Base-by-base conservation (phyloP, 2,888 invertebrate genomes). In the Drosophila paucipuncta region DNA sequence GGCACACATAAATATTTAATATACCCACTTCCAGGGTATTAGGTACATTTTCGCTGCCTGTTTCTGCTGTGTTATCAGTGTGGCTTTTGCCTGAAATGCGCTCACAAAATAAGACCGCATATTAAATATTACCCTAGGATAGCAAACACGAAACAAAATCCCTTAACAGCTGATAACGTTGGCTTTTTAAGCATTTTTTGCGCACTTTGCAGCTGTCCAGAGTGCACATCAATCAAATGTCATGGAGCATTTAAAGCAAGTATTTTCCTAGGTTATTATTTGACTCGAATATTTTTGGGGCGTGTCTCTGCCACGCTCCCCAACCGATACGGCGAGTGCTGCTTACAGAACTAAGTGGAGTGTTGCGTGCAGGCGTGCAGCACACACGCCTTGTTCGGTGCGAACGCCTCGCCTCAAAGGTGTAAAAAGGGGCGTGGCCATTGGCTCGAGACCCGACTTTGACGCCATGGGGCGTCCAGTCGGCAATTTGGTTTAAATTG, bases 401-500 rank as follows among this genome's bases (percentile, higher is more conserved):
- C 78, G 73, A 78, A 57, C 67, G 68, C 60, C 61, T 75, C 59
- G 61, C 68, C 41, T 76, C 63, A 64, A 78, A 85, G 90, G 88
- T 89, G 85, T 89, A 89, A 85, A 86, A 82, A 31, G 57, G 69
- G 85, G 85, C 85, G 90, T 89, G 89, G 68, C 68, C 58, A 64
- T 50, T 78, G 68, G 80, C 78, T 78, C 80, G 75, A 82, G 62
- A 58, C 78, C 64, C 78, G 76, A 61, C 68, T 73, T 80, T 73
- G 71, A 74, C 76, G 74, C 90, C 69, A 63, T 53, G 73, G 85
- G 88, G 88, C 76, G 82, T 74, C 76, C 85, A 78, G 80, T 71
- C 70, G 62, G 90, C 90, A 85, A 85, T 85, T 85, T 87, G 78
- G 71, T 82, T 85, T 85, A 87, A 85, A 89, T 87, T 87, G 85